Base-by-base conservation (phyloP, 1,140 invertebrate genomes). In the Drosophila athabasca region DNA sequence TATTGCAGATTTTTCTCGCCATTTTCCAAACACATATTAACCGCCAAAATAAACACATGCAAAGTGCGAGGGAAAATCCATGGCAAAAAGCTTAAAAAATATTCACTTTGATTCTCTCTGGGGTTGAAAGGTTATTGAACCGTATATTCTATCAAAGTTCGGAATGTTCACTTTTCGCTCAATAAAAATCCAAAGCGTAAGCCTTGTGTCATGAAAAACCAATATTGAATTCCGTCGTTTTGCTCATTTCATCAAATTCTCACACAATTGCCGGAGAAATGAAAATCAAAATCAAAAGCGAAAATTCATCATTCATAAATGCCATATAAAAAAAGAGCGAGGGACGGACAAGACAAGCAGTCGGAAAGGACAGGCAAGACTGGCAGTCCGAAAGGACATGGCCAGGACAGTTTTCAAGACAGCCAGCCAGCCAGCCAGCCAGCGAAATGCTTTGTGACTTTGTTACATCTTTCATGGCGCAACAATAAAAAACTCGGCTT, bases 231-330 rank as follows among this genome's bases (percentile, higher is more conserved):
- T 43, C 48, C 67, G 60, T 73, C 35, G 11, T 39, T 39, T 73
- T 52, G 55, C 65, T 35, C 78, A 62, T 81, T 85, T 87, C 62
- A 66, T 85, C 65, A 75, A 68, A 85, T 77, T 75, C 64, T 65
- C 58, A 65, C 49, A 69, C 74, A 76, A 76, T 76, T 76, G 79
- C 65, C 35, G 13, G 11, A 39, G 3, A 39, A 13, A 39, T 39
- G 35, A 78, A 71, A 78, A 74, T 81, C 65, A 87, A 87, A 70
- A 70, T 69, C 67, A 70, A 85, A 88, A 59, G 61, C 75, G 66
- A 67, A 62, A 68, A 85, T 82, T 82, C 75, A 88, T 88, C 83
- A 88, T 88, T 77, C 78, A 88, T 79, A 82, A 85, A 76, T 58
- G 82, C 58, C 61, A 62, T 79, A 84, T 19, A 71, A 77, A 64